Conservation (phyloP, 2,113 vertebrate species). For the Melanotaenia duboulayi region DNA sequence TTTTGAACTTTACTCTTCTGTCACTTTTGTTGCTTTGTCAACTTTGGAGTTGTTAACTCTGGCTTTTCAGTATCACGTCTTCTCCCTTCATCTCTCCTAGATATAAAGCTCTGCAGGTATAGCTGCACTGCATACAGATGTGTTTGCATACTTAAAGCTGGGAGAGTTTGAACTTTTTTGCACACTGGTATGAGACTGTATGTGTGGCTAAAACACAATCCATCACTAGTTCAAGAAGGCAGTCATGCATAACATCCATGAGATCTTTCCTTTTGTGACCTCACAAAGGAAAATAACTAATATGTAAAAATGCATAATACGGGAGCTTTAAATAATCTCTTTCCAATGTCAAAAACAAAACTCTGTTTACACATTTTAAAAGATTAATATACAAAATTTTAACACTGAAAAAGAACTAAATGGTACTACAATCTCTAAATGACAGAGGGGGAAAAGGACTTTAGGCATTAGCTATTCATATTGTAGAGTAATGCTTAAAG, state of each 20-base stretch:
- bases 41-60: slow-evolving; percentile 26
- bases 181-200: neutral
- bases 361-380: too few relatives aligned
- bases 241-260: neutral
- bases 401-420: too few relatives aligned
- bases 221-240: neutral
- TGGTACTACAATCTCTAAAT: too few relatives aligned
- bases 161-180: slow-evolving; percentile 12
- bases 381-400: too few relatives aligned
- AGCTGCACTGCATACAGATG: slow-evolving; percentile 9
- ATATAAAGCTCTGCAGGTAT: slow-evolving; percentile 9
- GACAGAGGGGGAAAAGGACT: too few relatives aligned
- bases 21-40: slow-evolving; percentile 39
- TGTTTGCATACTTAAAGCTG: slow-evolving; percentile 7
- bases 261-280: too few relatives aligned
- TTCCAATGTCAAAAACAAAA: too few relatives aligned
- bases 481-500: too few relatives aligned
- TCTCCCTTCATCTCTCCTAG: slow-evolving; percentile 24
- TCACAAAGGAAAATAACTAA: too few relatives aligned
- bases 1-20: slow-evolving; percentile 39
- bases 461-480: too few relatives aligned
- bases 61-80: slow-evolving; percentile 26
- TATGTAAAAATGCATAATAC: too few relatives aligned
- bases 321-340: too few relatives aligned
- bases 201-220: neutral